phyloP scores from a whole-genome alignment of 2,888 invertebrate species.

The Mycalesis mineus region DNA sequence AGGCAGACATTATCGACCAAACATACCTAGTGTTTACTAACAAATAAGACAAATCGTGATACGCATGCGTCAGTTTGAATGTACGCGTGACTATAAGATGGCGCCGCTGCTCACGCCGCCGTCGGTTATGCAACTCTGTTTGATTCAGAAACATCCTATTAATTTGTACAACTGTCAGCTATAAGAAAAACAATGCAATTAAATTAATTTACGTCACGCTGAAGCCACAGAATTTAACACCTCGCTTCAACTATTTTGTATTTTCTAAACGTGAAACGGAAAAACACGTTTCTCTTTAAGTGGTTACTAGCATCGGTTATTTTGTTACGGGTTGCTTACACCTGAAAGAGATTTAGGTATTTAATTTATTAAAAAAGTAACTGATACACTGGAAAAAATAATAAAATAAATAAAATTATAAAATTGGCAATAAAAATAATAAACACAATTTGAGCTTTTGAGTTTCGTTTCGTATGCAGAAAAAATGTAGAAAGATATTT shows the following conservation, averaged over 20 bases:
- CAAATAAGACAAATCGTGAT: conserved; percentile 29
- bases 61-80: conserved; percentile 39
- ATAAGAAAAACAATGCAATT: conserved; percentile 23
- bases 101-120: conserved; percentile 47
- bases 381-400: no score
- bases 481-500: no score
- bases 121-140: conserved; percentile 61
- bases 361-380: no score
- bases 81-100: conserved; percentile 41
- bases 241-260: conserved; percentile 28
- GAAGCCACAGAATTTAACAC: conserved; percentile 21
- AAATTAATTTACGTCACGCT: conserved; percentile 6
- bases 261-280: no score
- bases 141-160: conserved; percentile 53
- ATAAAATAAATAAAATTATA: no score
- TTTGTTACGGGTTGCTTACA: no score
- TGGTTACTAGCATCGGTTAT: no score
- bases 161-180: conserved; percentile 10
- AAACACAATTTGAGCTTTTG: no score
- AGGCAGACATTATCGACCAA: conserved; percentile 39
- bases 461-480: no score
- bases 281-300: no score
- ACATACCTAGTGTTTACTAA: conserved; percentile 42
- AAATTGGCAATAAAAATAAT: no score
- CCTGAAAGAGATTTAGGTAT: no score